phyloP scores from a whole-genome alignment of 2,888 invertebrate species.

The Tholera decimalis region DNA sequence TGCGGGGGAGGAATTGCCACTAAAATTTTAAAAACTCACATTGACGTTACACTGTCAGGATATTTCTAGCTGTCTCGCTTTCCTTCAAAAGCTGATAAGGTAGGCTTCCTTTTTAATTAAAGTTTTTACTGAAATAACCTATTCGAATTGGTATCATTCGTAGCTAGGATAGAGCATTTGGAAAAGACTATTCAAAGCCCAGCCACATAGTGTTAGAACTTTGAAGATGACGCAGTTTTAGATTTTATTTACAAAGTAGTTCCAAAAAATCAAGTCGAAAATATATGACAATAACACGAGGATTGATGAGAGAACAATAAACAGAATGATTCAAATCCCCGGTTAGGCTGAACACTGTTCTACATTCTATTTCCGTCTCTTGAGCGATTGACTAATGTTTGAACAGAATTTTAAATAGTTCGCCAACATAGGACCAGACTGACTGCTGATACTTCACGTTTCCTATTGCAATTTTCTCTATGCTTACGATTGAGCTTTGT shows the following conservation, averaged over 20 bases:
- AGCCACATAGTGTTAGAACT: no score
- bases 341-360: not conserved
- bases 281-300: not conserved
- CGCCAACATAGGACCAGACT: constrained; percentile 2
- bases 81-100: no score
- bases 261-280: not conserved
- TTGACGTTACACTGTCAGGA: no score
- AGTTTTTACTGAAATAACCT: no score
- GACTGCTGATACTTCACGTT: not conserved
- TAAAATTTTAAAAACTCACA: no score
- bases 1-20: no score
- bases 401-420: constrained; percentile 2
- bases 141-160: no score
- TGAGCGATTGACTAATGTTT: not conserved
- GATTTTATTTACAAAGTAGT: not conserved
- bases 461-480: not conserved
- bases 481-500: no score
- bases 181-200: no score
- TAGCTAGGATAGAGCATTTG: no score
- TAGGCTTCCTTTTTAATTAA: no score
- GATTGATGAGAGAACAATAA: not conserved
- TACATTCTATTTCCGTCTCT: constrained; percentile 5
- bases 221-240: not conserved
- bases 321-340: not conserved
- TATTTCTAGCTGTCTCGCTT: no score